Percentiles rank a stretch among this genome's conserved stretches.
Conservation (phyloP, 2,888 invertebrate species). For the Drosophila prolongata region DNA sequence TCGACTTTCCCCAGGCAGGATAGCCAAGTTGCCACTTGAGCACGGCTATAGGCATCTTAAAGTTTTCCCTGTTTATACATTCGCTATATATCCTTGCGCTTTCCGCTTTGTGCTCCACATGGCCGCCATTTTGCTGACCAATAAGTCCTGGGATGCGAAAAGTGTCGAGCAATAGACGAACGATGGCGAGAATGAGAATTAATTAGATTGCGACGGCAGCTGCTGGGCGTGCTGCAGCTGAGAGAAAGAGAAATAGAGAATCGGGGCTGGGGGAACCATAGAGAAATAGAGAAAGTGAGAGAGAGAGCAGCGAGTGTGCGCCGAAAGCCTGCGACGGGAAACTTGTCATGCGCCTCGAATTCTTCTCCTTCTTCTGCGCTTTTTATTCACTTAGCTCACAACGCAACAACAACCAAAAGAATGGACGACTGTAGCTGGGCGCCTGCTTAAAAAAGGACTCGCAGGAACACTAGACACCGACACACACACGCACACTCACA, state of each 20-base stretch:
- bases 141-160: conserved; percentile 36
- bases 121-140: conserved; percentile 59
- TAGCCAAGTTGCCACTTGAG: conserved; percentile 50
- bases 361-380: conserved; percentile 7
- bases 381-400: conserved; percentile 33
- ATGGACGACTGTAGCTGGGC: conserved; percentile 49
- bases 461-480: conserved; percentile 8
- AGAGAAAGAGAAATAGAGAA: conserved; percentile 8
- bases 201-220: conserved; percentile 78
- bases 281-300: not conserved
- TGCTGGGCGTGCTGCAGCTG: conserved; percentile 52
- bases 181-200: conserved; percentile 71
- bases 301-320: conserved; percentile 40
- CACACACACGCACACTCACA: conserved; percentile 7
- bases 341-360: conserved; percentile 36
- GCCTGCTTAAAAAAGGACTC: conserved; percentile 41
- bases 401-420: conserved; percentile 21
- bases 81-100: conserved; percentile 28
- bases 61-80: conserved; percentile 17
- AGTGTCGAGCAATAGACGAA: conserved; percentile 41
- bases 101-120: conserved; percentile 52
- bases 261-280: conserved; percentile 1
- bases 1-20: conserved; percentile 6
- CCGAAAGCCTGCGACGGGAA: conserved; percentile 40
- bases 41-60: conserved; percentile 53